Percentiles rank a stretch among this genome's conserved stretches.
phyloP scores from a whole-genome alignment of 2,113 vertebrate species.

The Bubo bubo region DNA sequence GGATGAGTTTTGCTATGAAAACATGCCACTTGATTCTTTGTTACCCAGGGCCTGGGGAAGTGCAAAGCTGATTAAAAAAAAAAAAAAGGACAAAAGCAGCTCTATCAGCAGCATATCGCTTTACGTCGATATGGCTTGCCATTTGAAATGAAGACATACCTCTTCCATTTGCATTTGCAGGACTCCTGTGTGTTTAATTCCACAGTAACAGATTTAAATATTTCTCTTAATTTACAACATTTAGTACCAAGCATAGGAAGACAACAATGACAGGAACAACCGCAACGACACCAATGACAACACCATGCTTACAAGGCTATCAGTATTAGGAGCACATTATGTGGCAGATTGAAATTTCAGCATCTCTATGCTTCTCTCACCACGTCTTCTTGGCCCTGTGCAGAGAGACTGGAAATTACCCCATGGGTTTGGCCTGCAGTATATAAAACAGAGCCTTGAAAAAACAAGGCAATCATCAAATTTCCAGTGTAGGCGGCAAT shows the following conservation, averaged over 20 bases:
- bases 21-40: neutral
- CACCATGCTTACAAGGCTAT: neutral
- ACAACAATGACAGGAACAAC: neutral
- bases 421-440: neutral
- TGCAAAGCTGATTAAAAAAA: neutral
- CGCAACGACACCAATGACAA: neutral
- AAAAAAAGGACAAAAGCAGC: neutral
- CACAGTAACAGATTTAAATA: neutral
- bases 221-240: neutral
- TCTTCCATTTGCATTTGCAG: neutral
- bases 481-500: constrained; percentile 27
- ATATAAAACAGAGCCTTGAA: neutral
- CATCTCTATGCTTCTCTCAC: neutral
- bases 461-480: constrained; percentile 28
- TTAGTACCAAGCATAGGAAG: neutral
- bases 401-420: neutral
- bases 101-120: neutral
- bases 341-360: neutral
- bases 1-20: neutral
- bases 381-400: neutral
- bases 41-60: neutral
- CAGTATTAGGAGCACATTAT: neutral
- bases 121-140: accelerated
- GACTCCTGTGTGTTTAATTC: neutral
- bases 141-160: neutral